Percentiles rank a stretch among this genome's conserved stretches.
These are phyloP conservation scores for Oryzias woworae DNA, from an alignment of 2,113 vertebrate species.

Conservation along the genomic window DNA sequence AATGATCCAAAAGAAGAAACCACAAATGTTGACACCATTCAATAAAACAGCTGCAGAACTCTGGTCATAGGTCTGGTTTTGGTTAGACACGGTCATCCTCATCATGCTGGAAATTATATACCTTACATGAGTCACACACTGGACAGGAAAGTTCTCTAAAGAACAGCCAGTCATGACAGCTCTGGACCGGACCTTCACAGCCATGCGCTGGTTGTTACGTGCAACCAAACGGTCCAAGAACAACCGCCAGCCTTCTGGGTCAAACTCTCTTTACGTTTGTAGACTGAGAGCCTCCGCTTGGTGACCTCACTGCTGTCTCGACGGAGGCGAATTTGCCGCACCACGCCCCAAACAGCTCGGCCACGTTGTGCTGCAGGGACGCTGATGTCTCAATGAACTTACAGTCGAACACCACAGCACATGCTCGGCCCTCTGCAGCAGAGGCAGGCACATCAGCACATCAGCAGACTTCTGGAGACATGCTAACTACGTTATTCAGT, in stretches of 20 bases:
- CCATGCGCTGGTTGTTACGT: conserved; percentile 86
- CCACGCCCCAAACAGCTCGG: conserved; percentile 91
- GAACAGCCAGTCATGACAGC: conserved; percentile 93
- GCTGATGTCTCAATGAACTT: conserved; percentile 98
- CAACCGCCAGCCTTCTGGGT: conserved; percentile 88
- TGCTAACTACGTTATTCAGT: neutral
- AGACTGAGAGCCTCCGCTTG: conserved; percentile 16
- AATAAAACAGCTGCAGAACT: too few relatives aligned
- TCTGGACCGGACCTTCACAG: conserved; percentile 89
- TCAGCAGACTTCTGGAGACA: neutral
- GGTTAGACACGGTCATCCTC: too few relatives aligned
- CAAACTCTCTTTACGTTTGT: conserved; percentile 83
- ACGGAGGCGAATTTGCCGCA: conserved; percentile 91
- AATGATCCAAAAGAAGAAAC: too few relatives aligned
- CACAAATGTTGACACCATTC: too few relatives aligned
- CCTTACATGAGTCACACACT: too few relatives aligned
- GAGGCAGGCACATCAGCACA: neutral
- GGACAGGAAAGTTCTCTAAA: conserved; percentile 56
- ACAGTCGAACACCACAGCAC: conserved; percentile 92
- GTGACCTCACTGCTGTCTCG: conserved; percentile 65
- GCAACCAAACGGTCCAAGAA: conserved; percentile 87
- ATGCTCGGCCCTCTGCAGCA: conserved; percentile 88
- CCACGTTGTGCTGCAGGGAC: conserved; percentile 91
- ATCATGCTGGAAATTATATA: too few relatives aligned
- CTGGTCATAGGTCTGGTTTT: too few relatives aligned